Base-by-base conservation (phyloP, 2,113 vertebrate genomes). In the Lycocorax pyrrhopterus region DNA sequence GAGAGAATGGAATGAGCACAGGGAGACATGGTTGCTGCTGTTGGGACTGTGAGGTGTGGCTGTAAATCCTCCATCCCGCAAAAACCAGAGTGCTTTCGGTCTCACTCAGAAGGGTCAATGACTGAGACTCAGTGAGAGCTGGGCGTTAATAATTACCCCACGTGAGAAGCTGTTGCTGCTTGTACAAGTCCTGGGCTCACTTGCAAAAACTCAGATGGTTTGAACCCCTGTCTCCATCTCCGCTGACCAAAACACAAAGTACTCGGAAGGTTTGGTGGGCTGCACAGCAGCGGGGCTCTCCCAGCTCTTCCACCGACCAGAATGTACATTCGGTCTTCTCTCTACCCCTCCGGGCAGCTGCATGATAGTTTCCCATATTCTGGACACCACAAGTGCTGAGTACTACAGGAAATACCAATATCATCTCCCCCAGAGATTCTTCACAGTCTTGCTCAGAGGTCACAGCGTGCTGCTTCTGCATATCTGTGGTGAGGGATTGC, bases 401-500 rank as follows among this genome's bases (percentile, higher is more conserved):
- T 71, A 69, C 87, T 79, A 92, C 79, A 83, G 79, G 93, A 96
- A 95, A 93, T 93, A 71, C 79, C 87, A 93, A 41, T 71, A 59
- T 37, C 55, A 37, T 55, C 79, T 91, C 90, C 87, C 89, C 51
- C 35, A 56, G 84, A 85, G 93, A 51, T 49, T 95, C 67, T 77
- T 89, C 9, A 2, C 59, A 39, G 84, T 18, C 62, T 73, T 75
- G 55, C 85, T 91, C 82, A 63, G 82, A 83, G 90, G 79, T 87
- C 85, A 64, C 64, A 23, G 35, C 4, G 1, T 3, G 33, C 71
- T 79, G 55, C n/a, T 90, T 83, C 86, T 86, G 85, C 90, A 67
- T 95, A 67, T 53, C 93, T 91, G 82, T 90, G 95, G 94, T 93
- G 87, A 92, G 79, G 84, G 80, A 68, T 19, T 90, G 84, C 64